Base-by-base conservation (phyloP, 2,113 vertebrate genomes). In the Ptilorrhoa leucosticta region DNA sequence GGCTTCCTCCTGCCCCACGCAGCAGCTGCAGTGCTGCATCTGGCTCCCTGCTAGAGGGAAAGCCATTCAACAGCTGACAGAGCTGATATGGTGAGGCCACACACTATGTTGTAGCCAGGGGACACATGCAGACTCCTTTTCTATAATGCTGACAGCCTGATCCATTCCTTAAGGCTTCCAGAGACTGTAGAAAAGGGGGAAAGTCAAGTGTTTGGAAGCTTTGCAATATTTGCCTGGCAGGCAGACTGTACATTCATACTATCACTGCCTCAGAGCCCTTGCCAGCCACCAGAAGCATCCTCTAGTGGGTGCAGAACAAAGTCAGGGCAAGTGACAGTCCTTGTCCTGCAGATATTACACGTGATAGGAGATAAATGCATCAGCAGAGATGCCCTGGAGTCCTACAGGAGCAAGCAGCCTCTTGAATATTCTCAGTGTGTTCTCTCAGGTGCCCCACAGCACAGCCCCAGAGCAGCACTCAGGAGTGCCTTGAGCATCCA, bases 381-480 rank as follows among this genome's bases (percentile, higher is more conserved):
- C 63, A 61, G 42, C 47, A 77, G 39, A 72, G 30, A 31, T 77
- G n/a, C 9, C 48, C 56, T n/a, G 28, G n/a, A 45, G 10, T 54
- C 54, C 42, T 53, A 15, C 22, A 79, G 42, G 31, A 87, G 17
- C 60, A 76, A 69, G 20, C 1, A 2, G 12, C 33, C 42, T 83
- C 50, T 33, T 22, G 6, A 48, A 60, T 37, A 37, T 26, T 72
- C 37, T 33, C 56, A 54, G 16, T 0, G 0, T 1, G 1, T 39
- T 76, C 31, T 51, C 44, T 42, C 4, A 2, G 6, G 5, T 44
- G 28, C 30, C n/a, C 12, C n/a, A 48, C 15, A 69, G 50, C 78
- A 39, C 16, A 81, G 31, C 14, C 19, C 13, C n/a, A 1, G 3
- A n/a, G 19, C 13, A 60, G 33, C 65, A 22, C 63, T 11, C 48